Percentiles rank a stretch among this genome's conserved stretches.
Evolutionary conservation across 2,113 vertebrate genomes (phyloP).

Genomic region (Gasterosteus nipponicus): DNA sequence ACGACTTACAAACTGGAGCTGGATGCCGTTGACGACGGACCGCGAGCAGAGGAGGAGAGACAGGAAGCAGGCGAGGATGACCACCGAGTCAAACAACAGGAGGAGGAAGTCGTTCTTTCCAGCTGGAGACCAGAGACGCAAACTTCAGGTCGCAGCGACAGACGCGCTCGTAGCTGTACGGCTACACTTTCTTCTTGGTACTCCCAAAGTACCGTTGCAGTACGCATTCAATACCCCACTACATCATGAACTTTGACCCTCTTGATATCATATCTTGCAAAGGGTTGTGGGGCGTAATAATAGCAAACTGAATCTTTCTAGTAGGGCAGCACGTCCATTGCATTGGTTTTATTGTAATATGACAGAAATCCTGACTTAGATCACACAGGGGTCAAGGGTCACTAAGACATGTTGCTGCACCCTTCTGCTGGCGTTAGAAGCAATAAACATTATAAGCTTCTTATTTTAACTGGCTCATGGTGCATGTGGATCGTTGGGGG

Average conservation of each 20-base stretch:
- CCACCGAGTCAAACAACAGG: constrained; percentile 87
- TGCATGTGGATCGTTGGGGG: not conserved
- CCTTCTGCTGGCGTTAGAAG: constrained; percentile 19
- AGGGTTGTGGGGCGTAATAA: no score
- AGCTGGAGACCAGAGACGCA: constrained; percentile 74
- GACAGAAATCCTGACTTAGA: not conserved
- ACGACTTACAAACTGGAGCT: constrained; percentile 87
- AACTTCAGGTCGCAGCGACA: not conserved
- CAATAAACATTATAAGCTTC: not conserved
- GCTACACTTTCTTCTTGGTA: not conserved
- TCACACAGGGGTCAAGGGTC: not conserved
- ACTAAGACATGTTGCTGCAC: not conserved
- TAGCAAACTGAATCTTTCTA: not conserved
- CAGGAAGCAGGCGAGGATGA: constrained; percentile 87
- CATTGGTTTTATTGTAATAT: not conserved
- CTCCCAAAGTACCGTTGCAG: not conserved
- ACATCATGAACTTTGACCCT: no score
- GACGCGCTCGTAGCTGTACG: not conserved
- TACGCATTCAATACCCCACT: not conserved
- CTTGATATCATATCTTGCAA: not conserved
- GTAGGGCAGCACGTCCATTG: not conserved
- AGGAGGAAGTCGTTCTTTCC: constrained; percentile 89
- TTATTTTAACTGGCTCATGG: not conserved
- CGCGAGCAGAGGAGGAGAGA: constrained; percentile 88
- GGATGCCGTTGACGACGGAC: constrained; percentile 87